Conservation (phyloP, 1,140 invertebrate genomes). For the Colletes latitarsis region DNA sequence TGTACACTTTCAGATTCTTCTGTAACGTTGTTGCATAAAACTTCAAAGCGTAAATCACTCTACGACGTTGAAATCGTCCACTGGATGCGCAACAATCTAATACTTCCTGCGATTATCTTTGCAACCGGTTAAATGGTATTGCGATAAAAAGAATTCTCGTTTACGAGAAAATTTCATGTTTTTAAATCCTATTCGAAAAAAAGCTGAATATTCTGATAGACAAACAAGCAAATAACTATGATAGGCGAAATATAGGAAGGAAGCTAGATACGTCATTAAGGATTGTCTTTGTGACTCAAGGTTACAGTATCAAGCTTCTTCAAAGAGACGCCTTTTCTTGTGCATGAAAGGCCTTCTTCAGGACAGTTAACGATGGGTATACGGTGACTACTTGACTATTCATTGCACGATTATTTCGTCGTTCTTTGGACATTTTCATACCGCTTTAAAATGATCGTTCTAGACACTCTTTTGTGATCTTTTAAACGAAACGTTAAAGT, state of each 20-base stretch:
- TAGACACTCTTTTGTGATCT: neutral
- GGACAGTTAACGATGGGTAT: conserved; percentile 8
- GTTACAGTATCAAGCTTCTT: neutral
- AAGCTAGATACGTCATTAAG: neutral
- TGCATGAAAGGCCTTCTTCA: conserved; percentile 12
- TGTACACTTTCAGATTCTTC: too few relatives aligned
- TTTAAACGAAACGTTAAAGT: neutral
- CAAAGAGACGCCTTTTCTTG: neutral
- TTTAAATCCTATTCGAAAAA: neutral
- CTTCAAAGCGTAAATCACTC: too few relatives aligned
- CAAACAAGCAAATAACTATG: too few relatives aligned
- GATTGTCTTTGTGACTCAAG: neutral
- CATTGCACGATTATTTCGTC: conserved; percentile 15
- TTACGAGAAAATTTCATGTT: neutral
- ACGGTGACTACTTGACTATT: conserved; percentile 19
- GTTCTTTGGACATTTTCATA: neutral
- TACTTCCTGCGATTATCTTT: too few relatives aligned
- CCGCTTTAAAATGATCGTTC: neutral
- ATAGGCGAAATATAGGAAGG: neutral
- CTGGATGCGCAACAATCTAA: too few relatives aligned
- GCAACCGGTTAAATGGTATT: too few relatives aligned
- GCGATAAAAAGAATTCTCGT: neutral
- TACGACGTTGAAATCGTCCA: too few relatives aligned
- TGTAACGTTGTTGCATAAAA: too few relatives aligned
- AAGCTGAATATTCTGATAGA: too few relatives aligned